phyloP scores from a whole-genome alignment of 2,113 vertebrate species.

The Toxostoma redivivum region DNA sequence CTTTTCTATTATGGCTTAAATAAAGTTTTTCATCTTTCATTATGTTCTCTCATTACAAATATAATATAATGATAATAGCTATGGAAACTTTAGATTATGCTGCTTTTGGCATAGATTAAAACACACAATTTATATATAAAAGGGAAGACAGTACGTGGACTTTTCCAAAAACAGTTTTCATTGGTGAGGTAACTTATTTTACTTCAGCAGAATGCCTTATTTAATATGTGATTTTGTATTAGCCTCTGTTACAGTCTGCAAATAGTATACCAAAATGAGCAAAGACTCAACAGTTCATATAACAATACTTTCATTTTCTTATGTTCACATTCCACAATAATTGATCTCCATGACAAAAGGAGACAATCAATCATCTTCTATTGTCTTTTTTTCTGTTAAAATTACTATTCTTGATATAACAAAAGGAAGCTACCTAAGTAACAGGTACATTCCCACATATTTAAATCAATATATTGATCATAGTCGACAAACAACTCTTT shows the following conservation, averaged over 20 bases:
- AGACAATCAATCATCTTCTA: slow-evolving; percentile 71
- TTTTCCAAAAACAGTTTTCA: slow-evolving; percentile 57
- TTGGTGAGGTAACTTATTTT: slow-evolving; percentile 56
- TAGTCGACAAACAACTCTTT: neutral
- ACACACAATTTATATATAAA: slow-evolving; percentile 55
- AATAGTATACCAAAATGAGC: slow-evolving; percentile 65
- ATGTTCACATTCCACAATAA: slow-evolving; percentile 48
- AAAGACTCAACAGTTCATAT: slow-evolving; percentile 64
- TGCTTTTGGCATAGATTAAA: slow-evolving; percentile 69
- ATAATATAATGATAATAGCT: slow-evolving; percentile 74
- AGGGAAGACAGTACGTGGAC: neutral
- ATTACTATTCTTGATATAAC: slow-evolving; percentile 62
- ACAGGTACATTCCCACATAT: slow-evolving; percentile 37
- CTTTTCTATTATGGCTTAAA: slow-evolving; percentile 73
- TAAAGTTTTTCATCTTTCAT: slow-evolving; percentile 74
- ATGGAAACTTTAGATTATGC: slow-evolving; percentile 64
- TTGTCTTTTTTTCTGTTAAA: slow-evolving; percentile 65
- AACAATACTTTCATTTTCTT: slow-evolving; percentile 61
- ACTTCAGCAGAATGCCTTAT: slow-evolving; percentile 54
- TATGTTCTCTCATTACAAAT: slow-evolving; percentile 71
- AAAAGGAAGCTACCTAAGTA: slow-evolving; percentile 65
- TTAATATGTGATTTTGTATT: slow-evolving; percentile 59
- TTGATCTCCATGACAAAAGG: slow-evolving; percentile 74
- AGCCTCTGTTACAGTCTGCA: slow-evolving; percentile 8
- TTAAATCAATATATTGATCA: slow-evolving; percentile 70